A percentile compares a stretch with the other conserved stretches of the same genome.
These are phyloP conservation scores for Eutrigla gurnardus DNA, from an alignment of 2,797 vertebrate genomes.

Conservation along the genomic window DNA sequence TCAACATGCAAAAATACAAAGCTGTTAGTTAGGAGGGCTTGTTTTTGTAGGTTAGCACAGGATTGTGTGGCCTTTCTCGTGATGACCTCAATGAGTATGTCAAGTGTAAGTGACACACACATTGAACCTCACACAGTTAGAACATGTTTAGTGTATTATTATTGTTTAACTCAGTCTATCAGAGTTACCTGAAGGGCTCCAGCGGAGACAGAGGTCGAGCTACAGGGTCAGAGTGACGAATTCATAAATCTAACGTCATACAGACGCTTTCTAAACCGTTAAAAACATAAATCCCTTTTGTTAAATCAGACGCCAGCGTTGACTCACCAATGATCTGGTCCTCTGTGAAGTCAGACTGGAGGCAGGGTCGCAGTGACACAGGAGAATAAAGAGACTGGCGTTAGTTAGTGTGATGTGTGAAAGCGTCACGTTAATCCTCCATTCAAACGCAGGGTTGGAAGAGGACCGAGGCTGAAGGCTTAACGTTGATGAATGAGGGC, in stretches of 20 bases:
- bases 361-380: neutral
- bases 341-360: conserved; percentile 86
- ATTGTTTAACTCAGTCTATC: neutral
- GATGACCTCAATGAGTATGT: neutral
- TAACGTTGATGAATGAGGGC: conserved; percentile 18
- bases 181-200: conserved; percentile 49
- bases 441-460: neutral
- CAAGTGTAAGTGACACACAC: neutral
- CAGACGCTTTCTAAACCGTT: neutral
- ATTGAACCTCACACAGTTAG: neutral
- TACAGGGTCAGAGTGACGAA: conserved; percentile 31
- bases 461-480: conserved; percentile 16
- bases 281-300: neutral
- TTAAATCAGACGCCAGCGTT: conserved; percentile 43
- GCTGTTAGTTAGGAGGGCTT: neutral
- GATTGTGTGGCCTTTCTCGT: neutral
- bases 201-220: conserved; percentile 9
- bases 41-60: conserved; percentile 12
- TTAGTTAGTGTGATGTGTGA: conserved; percentile 24
- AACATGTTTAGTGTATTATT: neutral
- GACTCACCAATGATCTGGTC: conserved; percentile 86
- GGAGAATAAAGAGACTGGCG: conserved; percentile 8
- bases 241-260: conserved; percentile 3
- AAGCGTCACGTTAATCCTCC: conserved; percentile 13
- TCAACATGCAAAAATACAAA: conserved; percentile 25